Evolutionary conservation across 92 coral and sea anemone species (phyloP).

Genomic region (Anthopleura xanthogrammica): DNA sequence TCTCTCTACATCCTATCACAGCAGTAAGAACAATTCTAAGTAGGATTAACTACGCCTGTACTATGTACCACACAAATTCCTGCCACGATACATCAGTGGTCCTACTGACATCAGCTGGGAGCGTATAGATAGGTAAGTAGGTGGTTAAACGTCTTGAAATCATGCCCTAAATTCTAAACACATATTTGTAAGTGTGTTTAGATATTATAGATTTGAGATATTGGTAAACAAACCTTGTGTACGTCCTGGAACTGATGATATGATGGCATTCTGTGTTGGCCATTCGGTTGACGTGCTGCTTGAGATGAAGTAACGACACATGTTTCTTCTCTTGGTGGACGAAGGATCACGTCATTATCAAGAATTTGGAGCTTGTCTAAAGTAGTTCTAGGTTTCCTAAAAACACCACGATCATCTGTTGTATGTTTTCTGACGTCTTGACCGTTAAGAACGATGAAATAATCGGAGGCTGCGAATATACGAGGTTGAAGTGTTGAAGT

Average conservation of each 20-base stretch:
- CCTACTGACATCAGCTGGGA: no score
- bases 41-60: no score
- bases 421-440: slow-evolving; percentile 25
- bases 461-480: slow-evolving; percentile 38
- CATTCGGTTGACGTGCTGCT: not conserved
- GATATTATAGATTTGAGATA: no score
- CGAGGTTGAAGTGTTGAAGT: not conserved
- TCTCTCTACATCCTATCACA: no score
- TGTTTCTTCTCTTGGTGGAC: slow-evolving; percentile 48
- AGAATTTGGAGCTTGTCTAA: slow-evolving; percentile 53
- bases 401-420: slow-evolving; percentile 36
- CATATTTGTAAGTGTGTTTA: no score
- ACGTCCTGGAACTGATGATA: not conserved
- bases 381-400: slow-evolving; percentile 37
- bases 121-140: no score
- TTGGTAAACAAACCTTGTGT: not conserved
- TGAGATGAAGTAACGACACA: slow-evolving; percentile 1
- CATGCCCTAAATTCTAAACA: no score
- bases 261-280: not conserved
- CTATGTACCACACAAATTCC: no score
- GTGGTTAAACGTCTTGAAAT: no score
- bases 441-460: slow-evolving; percentile 43
- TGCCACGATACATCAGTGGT: no score
- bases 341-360: slow-evolving; percentile 41
- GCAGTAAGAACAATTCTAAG: no score